Evolutionary conservation across 2,888 invertebrate species (phyloP), one percentile per base, ranked within the genome.

Genomic region (Petrophora chlorosata): DNA sequence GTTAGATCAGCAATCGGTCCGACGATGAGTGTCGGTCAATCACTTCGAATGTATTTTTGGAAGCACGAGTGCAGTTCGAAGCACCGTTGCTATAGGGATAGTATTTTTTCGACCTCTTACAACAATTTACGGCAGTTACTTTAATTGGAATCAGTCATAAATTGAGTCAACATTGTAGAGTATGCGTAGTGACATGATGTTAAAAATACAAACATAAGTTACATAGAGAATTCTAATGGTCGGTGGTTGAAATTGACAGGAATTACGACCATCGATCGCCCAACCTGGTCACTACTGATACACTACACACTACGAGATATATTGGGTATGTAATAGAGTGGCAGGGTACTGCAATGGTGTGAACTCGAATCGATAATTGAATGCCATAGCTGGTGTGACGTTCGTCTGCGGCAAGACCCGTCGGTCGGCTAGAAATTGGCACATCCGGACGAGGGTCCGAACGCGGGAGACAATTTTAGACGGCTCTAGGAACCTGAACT

Each of bases 381-480:
- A 78, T 70, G 66, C 64, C 74, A 75, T 73, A 71, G 63, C 65
- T 67, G 63, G 67, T 66, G 66, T 70, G 67, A 63, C 71, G 69
- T 65, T 68, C 45, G 68, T 72, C 74, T 68, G 64, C 62, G 66
- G 61, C 56, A 50, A 59, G 49, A 56, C 49, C 43, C 56, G 56
- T 52, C 63, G 56, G 65, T 68, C 60, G 65, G 63, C 58, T 74
- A 67, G 73, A 63, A 80, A 82, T 82, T 82, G 79, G 76, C 76
- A 74, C 75, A 71, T 84, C 82, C 82, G 74, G 74, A 68, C 65
- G 61, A 70, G 76, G 75, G 70, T 70, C 65, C 63, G 64, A 58
- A 42, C 55, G 51, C 63, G 62, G 59, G 61, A 70, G 59, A 69
- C 63, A 44, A 54, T 65, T 58, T 62, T 57, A 61, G 58, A 53